Base-by-base conservation (phyloP, 2,888 invertebrate species). In the Omphaloscelis lunosa region DNA sequence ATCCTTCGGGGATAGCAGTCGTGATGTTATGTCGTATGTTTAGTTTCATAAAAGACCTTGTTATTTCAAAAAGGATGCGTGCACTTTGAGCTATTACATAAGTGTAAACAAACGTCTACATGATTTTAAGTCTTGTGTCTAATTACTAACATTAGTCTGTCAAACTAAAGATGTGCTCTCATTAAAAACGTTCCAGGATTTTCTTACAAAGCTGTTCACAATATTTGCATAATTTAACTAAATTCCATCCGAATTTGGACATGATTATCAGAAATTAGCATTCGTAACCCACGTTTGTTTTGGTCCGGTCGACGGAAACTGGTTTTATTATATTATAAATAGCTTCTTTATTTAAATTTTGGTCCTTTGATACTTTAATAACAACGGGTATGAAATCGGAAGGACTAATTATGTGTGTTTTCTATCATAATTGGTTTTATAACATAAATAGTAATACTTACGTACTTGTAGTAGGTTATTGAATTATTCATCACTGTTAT, bases 131-230 rank as follows among this genome's bases (percentile, higher is more conserved):
- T 17, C 1, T 23, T 1, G 12, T 11, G 48, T 27, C 15, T 70
- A 58, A 48, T 77, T 11, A 41, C 48, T 23, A 48, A 58, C 53
- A 79, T 79, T 62, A 79, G 66, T 67, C 48, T 67, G 48, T 1
- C 6, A 12, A 41, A 66, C 12, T 39, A n/a, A 29, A 45, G 5
- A 53, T 15, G 11, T 48, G 8, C 39, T 15, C 34, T 27, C 34
- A 34, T 63, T 78, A 23, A 23, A 39, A 29, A 62, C 7, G 1
- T 48, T 72, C 8, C 6, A 20, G 11, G 9, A 39, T 29, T 56
- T 45, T 29, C 59, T 61, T 23, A 53, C 72, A 53, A 59, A 39
- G 29, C 20, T 34, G 29, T 17, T 8, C 17, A 34, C 11, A 61
- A 48, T 29, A 72, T 62, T 79, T 62, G 56, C 61, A 67, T 79